Conservation (phyloP, 2,888 invertebrate species). For the Fabriciana adippe region DNA sequence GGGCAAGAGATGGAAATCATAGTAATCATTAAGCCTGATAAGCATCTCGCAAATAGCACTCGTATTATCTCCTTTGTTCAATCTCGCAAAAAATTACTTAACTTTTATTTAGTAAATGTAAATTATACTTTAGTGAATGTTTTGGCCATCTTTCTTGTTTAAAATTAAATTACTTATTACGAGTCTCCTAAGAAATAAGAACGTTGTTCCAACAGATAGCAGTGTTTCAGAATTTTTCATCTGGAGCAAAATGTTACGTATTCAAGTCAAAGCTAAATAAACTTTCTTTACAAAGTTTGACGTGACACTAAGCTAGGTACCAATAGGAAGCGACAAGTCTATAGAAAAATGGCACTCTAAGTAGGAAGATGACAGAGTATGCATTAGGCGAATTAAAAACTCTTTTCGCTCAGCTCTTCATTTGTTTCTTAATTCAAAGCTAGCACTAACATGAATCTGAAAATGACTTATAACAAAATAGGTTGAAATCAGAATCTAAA, state of each 20-base stretch:
- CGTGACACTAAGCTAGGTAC: slow-evolving; percentile 59
- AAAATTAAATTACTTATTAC: slow-evolving; percentile 28
- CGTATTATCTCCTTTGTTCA: slow-evolving; percentile 53
- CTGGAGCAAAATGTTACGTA: slow-evolving; percentile 48
- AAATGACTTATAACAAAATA: slow-evolving; percentile 60
- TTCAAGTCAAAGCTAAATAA: slow-evolving; percentile 68
- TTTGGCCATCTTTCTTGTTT: slow-evolving; percentile 25
- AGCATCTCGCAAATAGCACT: slow-evolving; percentile 62
- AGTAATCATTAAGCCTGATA: slow-evolving; percentile 76
- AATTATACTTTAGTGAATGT: slow-evolving; percentile 31
- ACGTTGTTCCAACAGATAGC: slow-evolving; percentile 36
- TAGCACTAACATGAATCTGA: slow-evolving; percentile 53
- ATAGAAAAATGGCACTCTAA: slow-evolving; percentile 68
- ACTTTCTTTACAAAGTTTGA: slow-evolving; percentile 69
- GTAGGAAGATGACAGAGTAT: slow-evolving; percentile 64
- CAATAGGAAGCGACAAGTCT: slow-evolving; percentile 57
- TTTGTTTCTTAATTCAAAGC: slow-evolving; percentile 69
- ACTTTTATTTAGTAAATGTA: slow-evolving; percentile 34
- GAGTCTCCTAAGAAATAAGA: slow-evolving; percentile 29
- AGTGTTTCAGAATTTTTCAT: slow-evolving; percentile 42
- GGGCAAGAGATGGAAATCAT: slow-evolving; percentile 74
- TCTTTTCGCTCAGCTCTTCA: slow-evolving; percentile 63
- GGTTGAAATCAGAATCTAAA: slow-evolving; percentile 75
- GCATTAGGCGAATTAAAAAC: slow-evolving; percentile 82
- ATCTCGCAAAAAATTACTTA: slow-evolving; percentile 31